Percentiles rank a stretch among this genome's conserved stretches.
Evolutionary conservation across 2,113 vertebrate genomes (phyloP).

Genomic region (Raja brachyura): DNA sequence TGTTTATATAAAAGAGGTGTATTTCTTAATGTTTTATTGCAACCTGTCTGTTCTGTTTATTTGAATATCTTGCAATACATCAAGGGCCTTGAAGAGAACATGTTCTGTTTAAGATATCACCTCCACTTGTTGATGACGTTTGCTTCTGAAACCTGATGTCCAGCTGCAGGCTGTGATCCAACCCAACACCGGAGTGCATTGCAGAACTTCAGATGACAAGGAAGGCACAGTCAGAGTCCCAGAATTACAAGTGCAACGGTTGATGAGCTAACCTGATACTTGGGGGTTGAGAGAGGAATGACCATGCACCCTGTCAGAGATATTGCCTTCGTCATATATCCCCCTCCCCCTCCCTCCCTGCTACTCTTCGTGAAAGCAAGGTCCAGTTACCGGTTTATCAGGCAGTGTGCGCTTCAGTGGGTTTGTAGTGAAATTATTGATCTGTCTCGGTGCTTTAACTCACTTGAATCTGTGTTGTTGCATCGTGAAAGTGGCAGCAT

Average conservation of each 20-base stretch:
- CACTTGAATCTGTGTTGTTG: background rate
- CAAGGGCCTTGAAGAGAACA: background rate
- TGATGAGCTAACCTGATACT: background rate
- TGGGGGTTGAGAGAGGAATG: background rate
- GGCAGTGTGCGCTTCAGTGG: background rate
- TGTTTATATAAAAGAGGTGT: constrained; percentile 23
- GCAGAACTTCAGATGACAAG: background rate
- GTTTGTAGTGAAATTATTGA: background rate
- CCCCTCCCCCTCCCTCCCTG: no score
- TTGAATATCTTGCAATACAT: background rate
- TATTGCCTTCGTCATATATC: no score
- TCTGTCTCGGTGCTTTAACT: background rate
- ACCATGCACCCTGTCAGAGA: no score
- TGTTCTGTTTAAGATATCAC: background rate
- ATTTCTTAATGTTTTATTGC: constrained; percentile 10
- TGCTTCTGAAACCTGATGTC: no score
- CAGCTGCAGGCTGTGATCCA: background rate
- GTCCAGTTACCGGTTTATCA: no score
- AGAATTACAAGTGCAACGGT: background rate
- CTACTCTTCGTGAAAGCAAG: background rate
- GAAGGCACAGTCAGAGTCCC: background rate
- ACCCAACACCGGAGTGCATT: background rate
- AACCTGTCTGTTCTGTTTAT: background rate
- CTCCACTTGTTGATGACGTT: background rate
- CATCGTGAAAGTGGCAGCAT: background rate